Conservation (phyloP, 2,797 vertebrate species). For the Poecilia gillii region DNA sequence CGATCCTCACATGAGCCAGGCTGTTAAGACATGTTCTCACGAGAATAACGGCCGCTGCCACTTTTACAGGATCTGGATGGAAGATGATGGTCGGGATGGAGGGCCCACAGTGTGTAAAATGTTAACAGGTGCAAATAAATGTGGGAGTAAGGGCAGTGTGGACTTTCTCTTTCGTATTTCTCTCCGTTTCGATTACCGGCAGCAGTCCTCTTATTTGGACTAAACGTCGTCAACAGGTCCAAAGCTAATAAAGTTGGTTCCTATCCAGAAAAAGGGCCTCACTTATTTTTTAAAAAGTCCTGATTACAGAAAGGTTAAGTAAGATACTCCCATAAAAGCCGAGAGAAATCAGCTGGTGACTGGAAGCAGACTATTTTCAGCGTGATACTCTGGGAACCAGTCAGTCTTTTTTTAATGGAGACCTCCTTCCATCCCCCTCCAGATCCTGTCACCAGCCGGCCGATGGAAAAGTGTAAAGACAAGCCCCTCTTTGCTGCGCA, state of each 20-base stretch:
- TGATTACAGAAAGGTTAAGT: not conserved
- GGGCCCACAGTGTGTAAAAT: slow-evolving; percentile 36
- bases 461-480: slow-evolving; percentile 48
- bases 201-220: not conserved
- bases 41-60: slow-evolving; percentile 21
- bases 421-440: slow-evolving; percentile 58
- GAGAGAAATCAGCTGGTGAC: not conserved
- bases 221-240: not conserved
- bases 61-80: slow-evolving; percentile 15
- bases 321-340: not conserved
- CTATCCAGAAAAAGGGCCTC: not conserved
- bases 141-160: slow-evolving; percentile 36
- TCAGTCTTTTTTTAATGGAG: slow-evolving; percentile 65
- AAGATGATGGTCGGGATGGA: slow-evolving; percentile 15
- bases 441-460: slow-evolving; percentile 54
- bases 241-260: not conserved
- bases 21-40: slow-evolving; percentile 30
- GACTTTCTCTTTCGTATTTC: slow-evolving; percentile 23
- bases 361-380: not conserved
- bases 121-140: slow-evolving; percentile 35
- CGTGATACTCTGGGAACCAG: slow-evolving; percentile 28
- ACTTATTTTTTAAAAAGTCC: no score
- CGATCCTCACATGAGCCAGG: slow-evolving; percentile 12
- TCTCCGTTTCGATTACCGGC: not conserved
- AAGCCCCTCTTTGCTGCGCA: slow-evolving; percentile 37